phyloP scores from a whole-genome alignment of 2,888 invertebrate genomes.

The Ectemnius continuus region DNA sequence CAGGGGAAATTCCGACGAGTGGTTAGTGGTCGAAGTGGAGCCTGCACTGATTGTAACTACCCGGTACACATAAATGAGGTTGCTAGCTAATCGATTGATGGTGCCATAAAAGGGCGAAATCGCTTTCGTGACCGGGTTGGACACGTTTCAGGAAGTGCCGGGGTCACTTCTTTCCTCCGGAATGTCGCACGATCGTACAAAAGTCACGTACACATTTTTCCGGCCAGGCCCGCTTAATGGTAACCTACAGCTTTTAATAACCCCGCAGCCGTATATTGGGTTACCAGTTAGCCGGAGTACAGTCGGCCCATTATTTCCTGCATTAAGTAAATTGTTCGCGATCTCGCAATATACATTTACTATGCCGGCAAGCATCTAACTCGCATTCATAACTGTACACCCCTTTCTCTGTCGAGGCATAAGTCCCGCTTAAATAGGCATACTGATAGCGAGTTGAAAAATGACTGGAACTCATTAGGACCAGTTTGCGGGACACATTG shows the following conservation, averaged over 20 bases:
- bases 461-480: too few relatives aligned
- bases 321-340: too few relatives aligned
- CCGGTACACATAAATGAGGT: constrained; percentile 11
- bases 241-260: constrained; percentile 1
- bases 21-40: not conserved
- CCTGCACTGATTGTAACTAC: constrained; percentile 8
- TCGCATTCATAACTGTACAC: too few relatives aligned
- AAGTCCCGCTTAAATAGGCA: too few relatives aligned
- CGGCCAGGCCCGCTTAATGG: not conserved
- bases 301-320: too few relatives aligned
- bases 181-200: constrained; percentile 5
- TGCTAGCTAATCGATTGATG: constrained; percentile 48
- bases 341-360: too few relatives aligned
- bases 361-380: too few relatives aligned
- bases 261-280: too few relatives aligned
- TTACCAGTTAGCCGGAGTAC: not conserved
- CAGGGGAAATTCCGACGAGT: constrained; percentile 24
- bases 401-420: too few relatives aligned
- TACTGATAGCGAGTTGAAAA: too few relatives aligned
- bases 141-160: constrained; percentile 41
- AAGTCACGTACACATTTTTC: constrained; percentile 28
- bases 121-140: constrained; percentile 22
- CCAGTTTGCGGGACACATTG: too few relatives aligned
- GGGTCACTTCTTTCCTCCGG: not conserved
- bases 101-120: constrained; percentile 54